Percentiles rank a stretch among this genome's conserved stretches.
Conservation (phyloP, 1,140 invertebrate species). For the Nephila pilipes region DNA sequence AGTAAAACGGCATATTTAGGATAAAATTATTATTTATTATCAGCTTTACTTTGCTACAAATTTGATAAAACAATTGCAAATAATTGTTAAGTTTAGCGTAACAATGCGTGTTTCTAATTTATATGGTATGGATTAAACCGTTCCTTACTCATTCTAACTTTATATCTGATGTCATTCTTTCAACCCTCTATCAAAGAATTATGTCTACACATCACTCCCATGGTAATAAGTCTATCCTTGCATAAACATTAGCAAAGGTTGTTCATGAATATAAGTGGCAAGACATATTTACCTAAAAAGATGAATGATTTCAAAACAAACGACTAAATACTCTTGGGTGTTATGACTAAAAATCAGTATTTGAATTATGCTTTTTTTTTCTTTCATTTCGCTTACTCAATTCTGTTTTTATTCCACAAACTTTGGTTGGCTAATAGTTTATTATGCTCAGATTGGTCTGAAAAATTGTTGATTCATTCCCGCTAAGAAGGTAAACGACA, state of each 20-base stretch:
- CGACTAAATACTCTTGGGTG: background rate
- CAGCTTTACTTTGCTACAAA: too few species aligned
- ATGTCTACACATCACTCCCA: background rate
- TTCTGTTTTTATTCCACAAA: too few species aligned
- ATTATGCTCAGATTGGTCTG: too few species aligned
- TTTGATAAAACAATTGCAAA: too few species aligned
- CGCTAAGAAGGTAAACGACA: too few species aligned
- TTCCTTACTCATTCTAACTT: background rate
- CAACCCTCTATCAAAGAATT: background rate
- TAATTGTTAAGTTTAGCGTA: too few species aligned
- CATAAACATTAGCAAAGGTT: background rate
- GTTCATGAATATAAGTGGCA: background rate
- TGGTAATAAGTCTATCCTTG: background rate
- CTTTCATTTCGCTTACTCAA: background rate
- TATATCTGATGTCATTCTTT: background rate
- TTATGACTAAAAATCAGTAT: background rate
- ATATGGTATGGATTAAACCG: background rate
- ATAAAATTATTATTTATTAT: too few species aligned
- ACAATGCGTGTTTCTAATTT: background rate
- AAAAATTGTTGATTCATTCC: too few species aligned
- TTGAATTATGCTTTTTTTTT: constrained; percentile 1
- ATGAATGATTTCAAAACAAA: constrained; percentile 16
- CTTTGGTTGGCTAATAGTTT: too few species aligned
- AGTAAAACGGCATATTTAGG: too few species aligned
- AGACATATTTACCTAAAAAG: background rate